These are phyloP conservation scores for Valencia hispanica DNA, from an alignment of 2,797 vertebrate genomes.

Conservation along the genomic window DNA sequence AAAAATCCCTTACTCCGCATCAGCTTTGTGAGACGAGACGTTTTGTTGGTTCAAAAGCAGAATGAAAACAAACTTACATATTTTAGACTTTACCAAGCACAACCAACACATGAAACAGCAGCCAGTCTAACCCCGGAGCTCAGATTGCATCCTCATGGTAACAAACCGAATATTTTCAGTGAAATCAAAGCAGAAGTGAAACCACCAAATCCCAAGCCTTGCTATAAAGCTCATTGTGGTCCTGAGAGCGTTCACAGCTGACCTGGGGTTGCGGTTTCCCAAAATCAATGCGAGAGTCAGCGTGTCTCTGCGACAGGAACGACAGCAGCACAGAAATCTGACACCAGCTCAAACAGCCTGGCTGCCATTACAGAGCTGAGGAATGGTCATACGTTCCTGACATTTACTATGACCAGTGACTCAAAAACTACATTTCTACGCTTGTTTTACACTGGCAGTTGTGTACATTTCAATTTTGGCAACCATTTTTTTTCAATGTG, in stretches of 20 bases:
- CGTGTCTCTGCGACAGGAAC: constrained; percentile 56
- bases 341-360: constrained; percentile 65
- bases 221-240: constrained; percentile 52
- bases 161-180: constrained; percentile 26
- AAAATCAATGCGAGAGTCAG: constrained; percentile 68
- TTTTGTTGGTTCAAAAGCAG: neutral
- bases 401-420: constrained; percentile 5
- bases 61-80: constrained; percentile 31
- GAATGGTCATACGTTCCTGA: constrained; percentile 12
- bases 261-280: constrained; percentile 50
- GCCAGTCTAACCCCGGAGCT: constrained; percentile 52
- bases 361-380: constrained; percentile 50
- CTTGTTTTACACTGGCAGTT: constrained; percentile 8
- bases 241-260: constrained; percentile 52
- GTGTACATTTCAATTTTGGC: constrained; percentile 24
- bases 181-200: constrained; percentile 32
- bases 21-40: neutral
- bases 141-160: constrained; percentile 30
- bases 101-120: constrained; percentile 19
- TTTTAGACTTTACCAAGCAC: constrained; percentile 38
- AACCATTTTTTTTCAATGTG: constrained; percentile 20
- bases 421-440: constrained; percentile 23
- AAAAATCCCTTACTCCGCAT: neutral
- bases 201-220: constrained; percentile 28
- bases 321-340: constrained; percentile 69